These are phyloP conservation scores for Cataglyphis rosenhaueri DNA, from an alignment of 2,888 invertebrate genomes.

Conservation along the genomic window DNA sequence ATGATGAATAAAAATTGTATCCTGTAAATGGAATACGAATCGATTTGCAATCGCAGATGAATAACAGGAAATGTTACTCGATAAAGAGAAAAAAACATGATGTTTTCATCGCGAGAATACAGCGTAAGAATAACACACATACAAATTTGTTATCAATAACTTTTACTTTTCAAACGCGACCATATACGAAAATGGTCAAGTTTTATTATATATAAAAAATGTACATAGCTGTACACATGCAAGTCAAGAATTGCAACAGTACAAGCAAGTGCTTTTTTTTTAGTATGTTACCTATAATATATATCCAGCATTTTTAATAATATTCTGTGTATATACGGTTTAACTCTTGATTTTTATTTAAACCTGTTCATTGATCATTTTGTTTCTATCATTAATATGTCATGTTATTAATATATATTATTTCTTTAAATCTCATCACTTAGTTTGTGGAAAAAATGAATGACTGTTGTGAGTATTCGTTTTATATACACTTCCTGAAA, in stretches of 20 bases:
- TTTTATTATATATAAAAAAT: slow-evolving; percentile 83
- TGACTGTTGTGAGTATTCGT: slow-evolving; percentile 58
- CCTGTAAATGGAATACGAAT: neutral
- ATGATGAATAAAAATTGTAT: slow-evolving; percentile 18
- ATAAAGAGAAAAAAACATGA: neutral
- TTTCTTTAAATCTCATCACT: slow-evolving; percentile 66
- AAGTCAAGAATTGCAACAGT: slow-evolving; percentile 83
- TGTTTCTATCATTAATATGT: slow-evolving; percentile 69
- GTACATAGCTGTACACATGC: slow-evolving; percentile 84
- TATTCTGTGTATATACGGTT: slow-evolving; percentile 75
- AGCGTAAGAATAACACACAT: slow-evolving; percentile 60
- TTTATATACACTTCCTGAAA: slow-evolving; percentile 67
- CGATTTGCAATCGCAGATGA: slow-evolving; percentile 1
- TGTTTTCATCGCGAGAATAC: slow-evolving; percentile 28
- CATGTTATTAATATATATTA: slow-evolving; percentile 73
- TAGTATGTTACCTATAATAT: slow-evolving; percentile 79
- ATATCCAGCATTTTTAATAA: slow-evolving; percentile 79
- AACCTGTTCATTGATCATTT: slow-evolving; percentile 74
- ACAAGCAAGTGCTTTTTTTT: slow-evolving; percentile 83
- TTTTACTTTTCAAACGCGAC: slow-evolving; percentile 70
- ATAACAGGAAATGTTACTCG: slow-evolving; percentile 4
- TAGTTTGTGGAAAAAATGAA: slow-evolving; percentile 74
- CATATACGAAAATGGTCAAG: slow-evolving; percentile 68
- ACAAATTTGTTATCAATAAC: slow-evolving; percentile 69
- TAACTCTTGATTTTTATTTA: slow-evolving; percentile 76